Evolutionary conservation across 2,888 invertebrate species (phyloP), one percentile per base, ranked within the genome.

Genomic region (Achlya flavicornis): DNA sequence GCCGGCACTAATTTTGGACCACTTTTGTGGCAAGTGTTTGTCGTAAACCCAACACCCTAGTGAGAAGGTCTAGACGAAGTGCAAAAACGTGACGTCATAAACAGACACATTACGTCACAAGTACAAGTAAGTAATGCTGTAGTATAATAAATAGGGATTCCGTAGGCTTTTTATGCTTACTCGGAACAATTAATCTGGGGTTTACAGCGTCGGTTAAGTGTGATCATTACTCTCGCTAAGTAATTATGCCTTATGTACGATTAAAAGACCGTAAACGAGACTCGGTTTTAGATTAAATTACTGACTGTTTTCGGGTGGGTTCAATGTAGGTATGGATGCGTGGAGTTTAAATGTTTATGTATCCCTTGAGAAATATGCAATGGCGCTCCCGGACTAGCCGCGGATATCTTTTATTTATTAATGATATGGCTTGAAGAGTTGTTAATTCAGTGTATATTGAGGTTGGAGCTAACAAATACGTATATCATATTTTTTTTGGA

Each of bases 161-260:
- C 61, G 64, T 60, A 53, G 60, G 61, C 33, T 57, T 64, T 64
- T 63, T 53, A 61, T 66, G 48, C 62, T 58, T 57, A 58, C 64
- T 64, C 57, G 4, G 19, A 41, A 61, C 63, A 63, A 65, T 65
- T 63, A 65, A 65, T 65, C 65, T 63, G 19, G 26, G 61, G 63
- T 63, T 65, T 61, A 65, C 63, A 16, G 26, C 60, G 60, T 60
- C 41, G 41, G 43, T 61, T 65, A 65, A 65, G 65, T 65, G 58
- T 58, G 61, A 61, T 61, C 65, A 65, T 65, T 65, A 65, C 58
- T 65, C 62, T 48, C 53, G 33, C 16, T 48, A 58, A 61, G 48
- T 58, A 60, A 60, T 60, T 60, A 60, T 60, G 60, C 60, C 62
- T 64, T 63, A 63, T 46, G 57, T 63, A 58, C 58, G 35, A 61